These are phyloP conservation scores for Amniataba percoides DNA, from an alignment of 2,797 vertebrate species.

Conservation along the genomic window DNA sequence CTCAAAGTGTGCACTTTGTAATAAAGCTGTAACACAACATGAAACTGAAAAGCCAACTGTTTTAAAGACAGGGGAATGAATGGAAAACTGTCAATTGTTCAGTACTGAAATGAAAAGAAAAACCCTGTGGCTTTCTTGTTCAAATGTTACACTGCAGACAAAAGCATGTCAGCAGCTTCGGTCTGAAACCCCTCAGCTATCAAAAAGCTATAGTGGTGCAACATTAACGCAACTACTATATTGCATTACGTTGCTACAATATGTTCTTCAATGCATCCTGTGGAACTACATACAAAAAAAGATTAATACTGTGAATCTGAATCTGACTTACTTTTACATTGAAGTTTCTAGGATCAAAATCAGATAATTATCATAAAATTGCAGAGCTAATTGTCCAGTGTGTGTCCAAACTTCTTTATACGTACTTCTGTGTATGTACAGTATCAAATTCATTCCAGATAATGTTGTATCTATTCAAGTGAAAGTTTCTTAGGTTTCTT, in stretches of 20 bases:
- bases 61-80: constrained; percentile 1
- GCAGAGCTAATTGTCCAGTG: background rate
- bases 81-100: constrained; percentile 14
- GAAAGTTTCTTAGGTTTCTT: background rate
- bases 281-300: background rate
- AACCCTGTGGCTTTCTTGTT: constrained; percentile 34
- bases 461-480: background rate
- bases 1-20: background rate
- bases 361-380: background rate
- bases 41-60: background rate
- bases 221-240: constrained; percentile 41
- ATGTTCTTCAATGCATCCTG: constrained; percentile 2
- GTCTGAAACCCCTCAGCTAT: constrained; percentile 27
- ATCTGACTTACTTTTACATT: background rate
- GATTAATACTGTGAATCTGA: constrained; percentile 13
- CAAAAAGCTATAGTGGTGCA: constrained; percentile 23
- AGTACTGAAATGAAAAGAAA: constrained; percentile 1
- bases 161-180: constrained; percentile 24
- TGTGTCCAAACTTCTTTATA: background rate
- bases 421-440: background rate
- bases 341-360: background rate
- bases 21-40: background rate
- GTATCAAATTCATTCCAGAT: background rate
- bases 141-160: constrained; percentile 27
- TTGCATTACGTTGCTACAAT: constrained; percentile 3